phyloP scores from a whole-genome alignment of 2,797 vertebrate genomes.

The Erithacus rubecula region DNA sequence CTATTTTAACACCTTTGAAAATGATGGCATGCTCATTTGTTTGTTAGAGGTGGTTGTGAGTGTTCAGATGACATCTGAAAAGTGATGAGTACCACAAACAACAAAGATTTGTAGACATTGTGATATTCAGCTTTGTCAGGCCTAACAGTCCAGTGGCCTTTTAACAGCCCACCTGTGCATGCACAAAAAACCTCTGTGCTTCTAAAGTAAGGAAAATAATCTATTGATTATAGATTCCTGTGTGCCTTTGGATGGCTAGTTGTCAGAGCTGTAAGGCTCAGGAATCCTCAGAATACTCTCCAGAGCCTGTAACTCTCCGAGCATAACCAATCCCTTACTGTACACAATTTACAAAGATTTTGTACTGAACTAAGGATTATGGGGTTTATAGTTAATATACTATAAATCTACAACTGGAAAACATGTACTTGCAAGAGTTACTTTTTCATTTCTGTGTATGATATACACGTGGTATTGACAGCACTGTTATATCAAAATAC shows the following conservation, averaged over 20 bases:
- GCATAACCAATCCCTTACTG: neutral
- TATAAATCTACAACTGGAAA: neutral
- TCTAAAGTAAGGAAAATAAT: neutral
- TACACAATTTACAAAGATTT: neutral
- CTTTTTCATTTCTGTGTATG: neutral
- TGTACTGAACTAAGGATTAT: neutral
- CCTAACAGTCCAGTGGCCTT: neutral
- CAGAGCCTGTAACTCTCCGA: neutral
- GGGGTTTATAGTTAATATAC: neutral
- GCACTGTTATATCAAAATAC: neutral
- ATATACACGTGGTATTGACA: neutral
- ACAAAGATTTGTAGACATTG: too few species aligned
- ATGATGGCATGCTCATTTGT: neutral
- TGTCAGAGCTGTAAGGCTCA: neutral
- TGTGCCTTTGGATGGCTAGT: neutral
- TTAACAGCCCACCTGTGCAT: rapidly evolving
- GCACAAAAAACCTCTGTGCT: neutral
- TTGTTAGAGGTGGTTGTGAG: neutral
- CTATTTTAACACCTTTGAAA: neutral
- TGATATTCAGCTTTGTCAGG: neutral
- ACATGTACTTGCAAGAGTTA: neutral
- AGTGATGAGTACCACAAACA: neutral
- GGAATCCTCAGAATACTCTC: neutral
- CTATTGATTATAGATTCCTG: neutral
- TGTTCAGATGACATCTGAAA: neutral